phyloP scores from a whole-genome alignment of 2,113 vertebrate species.

The Passer domesticus region DNA sequence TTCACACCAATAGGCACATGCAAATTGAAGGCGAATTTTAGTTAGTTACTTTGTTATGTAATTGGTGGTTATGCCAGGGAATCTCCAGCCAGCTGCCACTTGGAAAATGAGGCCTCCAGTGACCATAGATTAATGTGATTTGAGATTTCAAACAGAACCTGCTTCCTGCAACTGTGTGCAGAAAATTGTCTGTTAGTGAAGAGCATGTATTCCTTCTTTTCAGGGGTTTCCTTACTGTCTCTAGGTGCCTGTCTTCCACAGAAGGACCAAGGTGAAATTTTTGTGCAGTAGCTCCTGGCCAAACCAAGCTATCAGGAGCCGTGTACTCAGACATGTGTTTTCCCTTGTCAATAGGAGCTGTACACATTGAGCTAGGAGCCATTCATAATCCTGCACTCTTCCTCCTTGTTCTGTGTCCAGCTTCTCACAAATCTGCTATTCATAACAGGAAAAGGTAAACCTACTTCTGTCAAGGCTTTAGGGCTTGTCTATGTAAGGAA shows the following conservation, averaged over 20 bases:
- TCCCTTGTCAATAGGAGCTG: neutral
- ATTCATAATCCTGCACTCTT: neutral
- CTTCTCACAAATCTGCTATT: neutral
- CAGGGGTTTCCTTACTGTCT: neutral
- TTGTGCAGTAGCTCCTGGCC: slow-evolving; percentile 10
- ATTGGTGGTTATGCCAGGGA: neutral
- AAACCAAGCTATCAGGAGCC: neutral
- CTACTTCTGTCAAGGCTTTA: neutral
- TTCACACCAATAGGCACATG: neutral
- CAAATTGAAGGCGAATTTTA: neutral
- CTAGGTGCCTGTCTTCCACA: neutral
- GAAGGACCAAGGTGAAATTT: slow-evolving; percentile 9
- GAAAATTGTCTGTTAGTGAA: neutral
- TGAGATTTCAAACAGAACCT: neutral
- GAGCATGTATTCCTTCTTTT: neutral
- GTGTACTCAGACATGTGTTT: neutral
- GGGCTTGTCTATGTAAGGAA: slow-evolving; percentile 23
- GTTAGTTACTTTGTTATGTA: neutral
- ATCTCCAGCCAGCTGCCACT: neutral
- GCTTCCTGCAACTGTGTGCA: neutral
- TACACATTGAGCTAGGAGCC: slow-evolving; percentile 15
- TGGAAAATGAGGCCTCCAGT: neutral
- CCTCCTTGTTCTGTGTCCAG: neutral
- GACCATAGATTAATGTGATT: neutral
- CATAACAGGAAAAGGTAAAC: neutral